Percentiles rank a stretch among this genome's conserved stretches.
phyloP scores from a whole-genome alignment of 2,797 vertebrate genomes.

The Cyclura pinguis region DNA sequence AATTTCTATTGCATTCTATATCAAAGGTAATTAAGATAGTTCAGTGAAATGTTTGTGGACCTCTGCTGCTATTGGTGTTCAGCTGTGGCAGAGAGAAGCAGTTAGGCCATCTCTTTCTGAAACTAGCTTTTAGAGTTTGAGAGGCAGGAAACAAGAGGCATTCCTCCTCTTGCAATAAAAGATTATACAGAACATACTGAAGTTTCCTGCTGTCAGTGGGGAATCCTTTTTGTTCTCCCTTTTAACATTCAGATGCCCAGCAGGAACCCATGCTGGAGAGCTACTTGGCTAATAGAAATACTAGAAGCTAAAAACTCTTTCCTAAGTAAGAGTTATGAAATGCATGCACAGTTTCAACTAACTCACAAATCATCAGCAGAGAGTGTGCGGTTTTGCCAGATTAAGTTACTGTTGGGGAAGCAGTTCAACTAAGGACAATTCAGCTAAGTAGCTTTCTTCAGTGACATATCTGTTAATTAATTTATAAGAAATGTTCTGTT shows the following conservation, averaged over 20 bases:
- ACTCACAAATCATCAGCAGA: constrained; percentile 1
- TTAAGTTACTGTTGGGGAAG: constrained; percentile 9
- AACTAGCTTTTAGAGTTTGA: neutral
- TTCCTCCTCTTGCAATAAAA: too few species aligned
- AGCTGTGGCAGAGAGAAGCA: neutral
- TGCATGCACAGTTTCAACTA: constrained; percentile 14
- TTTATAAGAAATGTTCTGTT: neutral
- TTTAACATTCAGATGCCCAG: neutral
- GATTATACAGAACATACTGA: neutral
- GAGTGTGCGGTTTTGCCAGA: neutral
- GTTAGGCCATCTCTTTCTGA: neutral
- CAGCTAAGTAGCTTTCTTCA: neutral
- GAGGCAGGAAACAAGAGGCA: too few species aligned
- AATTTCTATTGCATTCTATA: neutral
- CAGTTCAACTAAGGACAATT: constrained; percentile 17
- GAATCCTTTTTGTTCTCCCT: neutral
- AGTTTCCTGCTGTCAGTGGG: neutral
- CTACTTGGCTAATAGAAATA: neutral
- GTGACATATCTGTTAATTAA: neutral
- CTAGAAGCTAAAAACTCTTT: neutral
- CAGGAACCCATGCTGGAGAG: too few species aligned
- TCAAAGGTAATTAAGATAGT: too few species aligned
- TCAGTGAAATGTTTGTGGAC: too few species aligned
- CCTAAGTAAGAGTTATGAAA: constrained; percentile 16
- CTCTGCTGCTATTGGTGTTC: neutral